phyloP scores from a whole-genome alignment of 2,888 invertebrate species.

The Zele albiditarsus region DNA sequence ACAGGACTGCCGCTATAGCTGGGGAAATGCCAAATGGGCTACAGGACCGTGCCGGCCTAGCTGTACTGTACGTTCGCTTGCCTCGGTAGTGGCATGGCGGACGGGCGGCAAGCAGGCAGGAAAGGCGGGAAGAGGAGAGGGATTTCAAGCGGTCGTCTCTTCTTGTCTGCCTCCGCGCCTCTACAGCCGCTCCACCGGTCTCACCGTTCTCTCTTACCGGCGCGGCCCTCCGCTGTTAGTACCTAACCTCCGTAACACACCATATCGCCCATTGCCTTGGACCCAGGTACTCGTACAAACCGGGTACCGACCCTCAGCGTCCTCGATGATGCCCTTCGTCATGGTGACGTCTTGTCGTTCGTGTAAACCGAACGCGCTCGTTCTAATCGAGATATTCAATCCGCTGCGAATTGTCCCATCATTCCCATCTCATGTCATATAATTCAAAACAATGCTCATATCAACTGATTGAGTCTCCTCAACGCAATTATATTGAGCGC shows the following conservation, averaged over 20 bases:
- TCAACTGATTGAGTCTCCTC: slow-evolving; percentile 9
- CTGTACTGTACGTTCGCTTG: slow-evolving; percentile 68
- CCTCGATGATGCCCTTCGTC: slow-evolving; percentile 48
- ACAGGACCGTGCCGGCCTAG: slow-evolving; percentile 71
- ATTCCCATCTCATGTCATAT: slow-evolving; percentile 29
- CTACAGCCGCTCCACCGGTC: slow-evolving; percentile 47
- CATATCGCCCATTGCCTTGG: slow-evolving; percentile 42
- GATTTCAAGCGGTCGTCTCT: slow-evolving; percentile 70
- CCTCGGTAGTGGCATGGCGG: slow-evolving; percentile 70
- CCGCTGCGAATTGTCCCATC: neutral
- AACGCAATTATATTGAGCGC: neutral
- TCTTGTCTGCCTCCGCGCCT: slow-evolving; percentile 66
- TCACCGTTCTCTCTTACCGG: slow-evolving; percentile 53
- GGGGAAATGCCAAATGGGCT: slow-evolving; percentile 74
- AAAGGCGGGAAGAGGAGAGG: slow-evolving; percentile 65
- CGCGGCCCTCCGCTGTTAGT: slow-evolving; percentile 49
- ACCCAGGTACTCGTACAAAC: slow-evolving; percentile 37
- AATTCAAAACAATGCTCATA: slow-evolving; percentile 22
- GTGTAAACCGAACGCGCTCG: neutral
- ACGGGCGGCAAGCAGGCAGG: slow-evolving; percentile 67
- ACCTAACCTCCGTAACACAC: slow-evolving; percentile 51
- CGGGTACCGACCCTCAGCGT: slow-evolving; percentile 38
- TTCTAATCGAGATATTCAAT: slow-evolving; percentile 9
- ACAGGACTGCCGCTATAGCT: slow-evolving; percentile 73
- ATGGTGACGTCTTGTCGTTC: slow-evolving; percentile 40